phyloP scores from a whole-genome alignment of 2,797 vertebrate genomes.

The Mormyrus hasselquistii region DNA sequence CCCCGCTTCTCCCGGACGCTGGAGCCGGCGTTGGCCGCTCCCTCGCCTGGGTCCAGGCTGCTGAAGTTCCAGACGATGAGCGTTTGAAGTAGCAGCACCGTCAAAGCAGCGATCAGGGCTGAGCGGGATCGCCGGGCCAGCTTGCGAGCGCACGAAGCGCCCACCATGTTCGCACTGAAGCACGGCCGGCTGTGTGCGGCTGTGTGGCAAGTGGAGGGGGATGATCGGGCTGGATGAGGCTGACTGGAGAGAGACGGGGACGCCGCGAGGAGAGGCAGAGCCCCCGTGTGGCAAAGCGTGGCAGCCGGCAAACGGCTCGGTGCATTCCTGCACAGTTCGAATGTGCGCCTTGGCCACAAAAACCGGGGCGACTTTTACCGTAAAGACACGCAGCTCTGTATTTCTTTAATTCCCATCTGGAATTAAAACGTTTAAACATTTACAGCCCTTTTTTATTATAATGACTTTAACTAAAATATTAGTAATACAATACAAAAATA shows the following conservation, averaged over 20 bases:
- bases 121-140: conserved; percentile 82
- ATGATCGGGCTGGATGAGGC: conserved; percentile 45
- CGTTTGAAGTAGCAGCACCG: conserved; percentile 83
- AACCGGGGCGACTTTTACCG: background rate
- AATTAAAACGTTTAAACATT: background rate
- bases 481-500: background rate
- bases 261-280: conserved; percentile 47
- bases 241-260: conserved; percentile 20
- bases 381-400: background rate
- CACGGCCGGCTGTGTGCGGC: conserved; percentile 45
- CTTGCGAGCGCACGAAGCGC: conserved; percentile 72
- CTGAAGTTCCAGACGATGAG: conserved; percentile 91
- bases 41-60: conserved; percentile 81
- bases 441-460: background rate
- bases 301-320: background rate
- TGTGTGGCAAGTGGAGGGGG: conserved; percentile 63
- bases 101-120: conserved; percentile 79
- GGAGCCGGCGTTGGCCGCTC: conserved; percentile 61
- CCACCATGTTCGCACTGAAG: conserved; percentile 58
- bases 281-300: conserved; percentile 56
- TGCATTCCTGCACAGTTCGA: background rate
- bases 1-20: conserved; percentile 66
- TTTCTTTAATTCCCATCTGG: background rate
- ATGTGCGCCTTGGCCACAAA: background rate
- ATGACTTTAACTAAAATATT: background rate